These are phyloP conservation scores for Bergia puertoricense DNA, from an alignment of 92 coral and sea anemone genomes.

Conservation along the genomic window DNA sequence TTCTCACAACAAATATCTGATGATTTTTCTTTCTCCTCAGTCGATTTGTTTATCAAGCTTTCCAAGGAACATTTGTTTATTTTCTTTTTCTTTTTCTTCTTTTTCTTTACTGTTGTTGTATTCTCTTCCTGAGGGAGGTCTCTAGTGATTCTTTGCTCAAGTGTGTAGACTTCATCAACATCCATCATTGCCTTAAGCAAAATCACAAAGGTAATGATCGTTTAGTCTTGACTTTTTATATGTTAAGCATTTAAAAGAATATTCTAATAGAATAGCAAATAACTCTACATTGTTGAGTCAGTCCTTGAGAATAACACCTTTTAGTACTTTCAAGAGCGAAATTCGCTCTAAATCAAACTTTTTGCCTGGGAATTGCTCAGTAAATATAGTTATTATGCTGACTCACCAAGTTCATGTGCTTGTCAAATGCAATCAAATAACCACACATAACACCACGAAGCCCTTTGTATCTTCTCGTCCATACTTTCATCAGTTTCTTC, in stretches of 20 bases:
- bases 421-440: slow-evolving; percentile 94
- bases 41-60: slow-evolving; percentile 9
- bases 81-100: slow-evolving; percentile 62
- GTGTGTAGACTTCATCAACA: slow-evolving; percentile 94
- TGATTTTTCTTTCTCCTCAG: slow-evolving; percentile 36
- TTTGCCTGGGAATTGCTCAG: no score
- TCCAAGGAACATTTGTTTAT: slow-evolving; percentile 18
- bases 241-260: not conserved
- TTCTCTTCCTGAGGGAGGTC: slow-evolving; percentile 25
- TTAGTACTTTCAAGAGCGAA: no score
- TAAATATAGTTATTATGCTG: not conserved
- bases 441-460: slow-evolving; percentile 92
- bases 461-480: slow-evolving; percentile 93
- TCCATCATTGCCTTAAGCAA: slow-evolving; percentile 87
- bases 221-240: not conserved
- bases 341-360: no score
- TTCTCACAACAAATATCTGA: slow-evolving; percentile 22
- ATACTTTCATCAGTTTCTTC: slow-evolving; percentile 80
- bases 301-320: no score
- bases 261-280: no score
- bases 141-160: slow-evolving; percentile 69
- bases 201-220: not conserved
- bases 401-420: slow-evolving; percentile 97
- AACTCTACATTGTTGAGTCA: no score
- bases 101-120: slow-evolving; percentile 43